Conservation (phyloP, 2,888 invertebrate genomes). For the Stegophylla sp. region DNA sequence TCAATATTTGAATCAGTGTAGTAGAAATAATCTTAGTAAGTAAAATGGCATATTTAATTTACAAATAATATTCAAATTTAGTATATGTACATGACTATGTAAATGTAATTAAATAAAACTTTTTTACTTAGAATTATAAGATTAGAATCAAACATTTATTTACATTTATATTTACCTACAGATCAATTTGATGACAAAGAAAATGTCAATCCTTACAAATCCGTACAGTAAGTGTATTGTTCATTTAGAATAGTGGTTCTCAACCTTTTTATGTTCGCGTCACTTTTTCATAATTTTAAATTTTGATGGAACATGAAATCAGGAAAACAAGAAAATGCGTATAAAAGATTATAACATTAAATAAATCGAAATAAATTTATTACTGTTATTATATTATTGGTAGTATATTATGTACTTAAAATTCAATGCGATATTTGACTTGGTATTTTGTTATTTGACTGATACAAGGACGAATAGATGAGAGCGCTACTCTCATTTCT, state of each 20-base stretch:
- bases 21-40: neutral
- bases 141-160: neutral
- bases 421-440: no score
- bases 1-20: neutral
- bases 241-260: neutral
- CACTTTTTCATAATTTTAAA: no score
- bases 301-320: no score
- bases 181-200: slow-evolving; percentile 31
- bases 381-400: no score
- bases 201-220: neutral
- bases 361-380: no score
- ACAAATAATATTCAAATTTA: neutral
- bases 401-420: no score
- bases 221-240: neutral
- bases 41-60: neutral
- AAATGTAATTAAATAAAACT: neutral
- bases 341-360: no score
- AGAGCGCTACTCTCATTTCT: no score
- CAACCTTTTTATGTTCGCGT: no score
- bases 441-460: no score
- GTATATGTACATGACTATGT: neutral
- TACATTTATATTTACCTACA: neutral
- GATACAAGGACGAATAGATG: no score
- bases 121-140: neutral
- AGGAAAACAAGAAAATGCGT: no score